Evolutionary conservation across 2,888 invertebrate genomes (phyloP).

Genomic region (Gastracanthus pulcherrimus): DNA sequence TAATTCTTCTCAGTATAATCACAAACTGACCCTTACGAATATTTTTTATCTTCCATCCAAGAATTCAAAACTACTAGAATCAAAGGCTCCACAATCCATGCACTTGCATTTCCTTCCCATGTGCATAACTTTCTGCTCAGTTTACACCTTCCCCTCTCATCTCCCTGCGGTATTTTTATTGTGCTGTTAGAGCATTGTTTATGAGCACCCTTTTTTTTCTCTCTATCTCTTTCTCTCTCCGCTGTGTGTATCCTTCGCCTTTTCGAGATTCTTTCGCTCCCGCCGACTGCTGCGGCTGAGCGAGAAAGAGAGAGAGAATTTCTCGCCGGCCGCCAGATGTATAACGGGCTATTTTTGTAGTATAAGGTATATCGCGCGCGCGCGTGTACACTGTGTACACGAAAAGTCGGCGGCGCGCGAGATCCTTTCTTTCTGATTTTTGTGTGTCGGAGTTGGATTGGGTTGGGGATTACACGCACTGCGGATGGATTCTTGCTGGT

Average conservation of each 20-base stretch:
- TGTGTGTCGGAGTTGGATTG: too few species aligned
- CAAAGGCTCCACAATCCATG: too few species aligned
- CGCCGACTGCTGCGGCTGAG: background rate
- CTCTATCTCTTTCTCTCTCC: conserved; percentile 13
- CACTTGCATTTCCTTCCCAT: too few species aligned
- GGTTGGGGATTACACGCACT: too few species aligned
- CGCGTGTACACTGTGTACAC: background rate
- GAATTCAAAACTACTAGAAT: too few species aligned
- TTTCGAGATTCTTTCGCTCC: conserved; percentile 25
- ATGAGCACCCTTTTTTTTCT: conserved; percentile 40
- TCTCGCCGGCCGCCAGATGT: background rate
- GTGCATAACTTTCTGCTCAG: conserved; percentile 15
- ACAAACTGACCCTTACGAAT: too few species aligned
- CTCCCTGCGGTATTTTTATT: conserved; percentile 42
- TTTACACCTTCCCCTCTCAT: conserved; percentile 8
- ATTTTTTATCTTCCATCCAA: too few species aligned
- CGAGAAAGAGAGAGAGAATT: too few species aligned
- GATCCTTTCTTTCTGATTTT: background rate
- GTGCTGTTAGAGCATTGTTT: conserved; percentile 38
- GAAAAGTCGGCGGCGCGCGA: background rate
- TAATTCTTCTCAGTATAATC: too few species aligned
- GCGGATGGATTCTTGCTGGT: too few species aligned
- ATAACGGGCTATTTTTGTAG: background rate
- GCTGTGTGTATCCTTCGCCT: conserved; percentile 21
- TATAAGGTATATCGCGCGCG: background rate